Conservation (phyloP, 1,140 invertebrate genomes). For the Papilio helenus region DNA sequence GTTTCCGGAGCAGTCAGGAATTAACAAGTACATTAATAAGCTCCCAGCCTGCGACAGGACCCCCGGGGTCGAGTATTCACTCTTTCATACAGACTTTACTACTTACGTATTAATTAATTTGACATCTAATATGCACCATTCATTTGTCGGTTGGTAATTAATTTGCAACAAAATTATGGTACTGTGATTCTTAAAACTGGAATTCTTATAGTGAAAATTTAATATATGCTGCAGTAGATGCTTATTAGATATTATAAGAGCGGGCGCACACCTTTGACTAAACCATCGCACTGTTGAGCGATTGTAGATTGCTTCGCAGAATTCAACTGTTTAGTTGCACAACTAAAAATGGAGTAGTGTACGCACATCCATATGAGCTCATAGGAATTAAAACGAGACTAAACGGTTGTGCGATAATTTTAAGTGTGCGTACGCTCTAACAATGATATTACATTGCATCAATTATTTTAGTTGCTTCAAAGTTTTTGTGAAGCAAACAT, state of each 20-base stretch:
- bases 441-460: neutral
- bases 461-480: no score
- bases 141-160: neutral
- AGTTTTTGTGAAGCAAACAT: no score
- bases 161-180: neutral
- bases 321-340: no score
- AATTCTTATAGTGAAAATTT: neutral
- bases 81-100: conserved; percentile 40
- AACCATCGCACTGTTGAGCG: no score
- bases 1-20: conserved; percentile 38
- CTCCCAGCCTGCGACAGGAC: conserved; percentile 28
- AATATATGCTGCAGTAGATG: neutral
- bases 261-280: no score
- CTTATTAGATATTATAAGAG: no score
- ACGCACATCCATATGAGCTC: no score
- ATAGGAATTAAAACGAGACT: no score
- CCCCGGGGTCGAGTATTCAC: conserved; percentile 37
- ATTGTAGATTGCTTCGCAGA: no score
- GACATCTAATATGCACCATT: neutral
- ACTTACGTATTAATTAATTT: conserved; percentile 28
- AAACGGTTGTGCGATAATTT: no score
- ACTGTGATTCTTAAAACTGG: neutral
- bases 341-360: no score
- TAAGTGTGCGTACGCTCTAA: no score
- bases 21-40: conserved; percentile 50